These are phyloP conservation scores for Bryconaethiops microstoma DNA, from an alignment of 2,797 vertebrate genomes.

Conservation along the genomic window DNA sequence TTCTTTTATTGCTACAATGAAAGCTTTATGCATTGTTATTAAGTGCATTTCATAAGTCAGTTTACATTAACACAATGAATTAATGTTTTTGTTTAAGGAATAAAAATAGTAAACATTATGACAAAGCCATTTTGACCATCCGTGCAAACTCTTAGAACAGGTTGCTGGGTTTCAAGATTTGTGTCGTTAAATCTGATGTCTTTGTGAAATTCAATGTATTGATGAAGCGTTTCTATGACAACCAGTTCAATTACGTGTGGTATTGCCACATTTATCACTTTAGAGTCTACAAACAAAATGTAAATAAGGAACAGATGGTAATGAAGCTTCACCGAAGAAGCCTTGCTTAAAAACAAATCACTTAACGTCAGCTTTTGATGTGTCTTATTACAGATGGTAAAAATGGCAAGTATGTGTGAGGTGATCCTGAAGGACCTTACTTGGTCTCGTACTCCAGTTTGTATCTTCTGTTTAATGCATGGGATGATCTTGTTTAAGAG, in stretches of 20 bases:
- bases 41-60: no score
- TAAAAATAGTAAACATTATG: not conserved
- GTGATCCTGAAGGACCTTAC: not conserved
- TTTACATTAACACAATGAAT: no score
- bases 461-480: not conserved
- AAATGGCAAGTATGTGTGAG: not conserved
- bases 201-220: not conserved
- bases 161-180: not conserved
- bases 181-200: not conserved
- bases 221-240: not conserved
- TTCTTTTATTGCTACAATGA: not conserved
- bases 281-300: not conserved
- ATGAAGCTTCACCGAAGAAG: not conserved
- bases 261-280: not conserved
- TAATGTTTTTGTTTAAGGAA: no score
- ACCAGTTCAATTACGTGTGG: not conserved
- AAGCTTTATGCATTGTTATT: no score
- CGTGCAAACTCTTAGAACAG: not conserved
- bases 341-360: not conserved
- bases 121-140: not conserved
- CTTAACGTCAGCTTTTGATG: not conserved
- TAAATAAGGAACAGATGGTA: not conserved
- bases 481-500: not conserved
- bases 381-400: not conserved
- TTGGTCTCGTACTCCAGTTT: not conserved